These are phyloP conservation scores for Crossocerus cetratus DNA, from an alignment of 2,888 invertebrate genomes.

Conservation along the genomic window DNA sequence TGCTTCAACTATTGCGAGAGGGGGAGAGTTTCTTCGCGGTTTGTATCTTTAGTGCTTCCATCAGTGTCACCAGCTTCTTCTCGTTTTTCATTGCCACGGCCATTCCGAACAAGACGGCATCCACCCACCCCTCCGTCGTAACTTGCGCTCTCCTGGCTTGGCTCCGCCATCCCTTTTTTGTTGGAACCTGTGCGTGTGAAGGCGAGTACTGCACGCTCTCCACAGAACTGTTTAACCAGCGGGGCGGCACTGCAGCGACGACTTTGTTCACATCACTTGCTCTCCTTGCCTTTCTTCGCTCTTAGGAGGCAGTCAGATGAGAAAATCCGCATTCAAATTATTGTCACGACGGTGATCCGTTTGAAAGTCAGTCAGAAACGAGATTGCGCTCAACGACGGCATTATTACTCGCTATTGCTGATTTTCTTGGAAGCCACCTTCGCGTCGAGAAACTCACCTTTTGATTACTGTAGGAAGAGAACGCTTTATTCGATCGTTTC, in stretches of 20 bases:
- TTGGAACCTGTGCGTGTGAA: background rate
- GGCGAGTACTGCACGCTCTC: constrained; percentile 21
- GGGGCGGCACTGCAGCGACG: constrained; percentile 47
- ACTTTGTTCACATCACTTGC: constrained; percentile 66
- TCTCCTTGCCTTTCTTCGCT: constrained; percentile 49
- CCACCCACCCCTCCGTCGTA: background rate
- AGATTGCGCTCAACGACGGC: constrained; percentile 13
- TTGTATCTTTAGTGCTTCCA: constrained; percentile 16
- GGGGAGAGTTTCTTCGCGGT: constrained; percentile 8
- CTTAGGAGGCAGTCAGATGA: constrained; percentile 55
- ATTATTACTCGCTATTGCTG: background rate
- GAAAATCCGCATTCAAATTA: constrained; percentile 48
- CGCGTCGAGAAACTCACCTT: background rate
- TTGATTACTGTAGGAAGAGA: background rate
- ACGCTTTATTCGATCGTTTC: background rate
- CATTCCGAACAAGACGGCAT: background rate
- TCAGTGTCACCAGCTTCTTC: constrained; percentile 28
- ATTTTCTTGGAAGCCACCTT: background rate
- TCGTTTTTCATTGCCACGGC: constrained; percentile 14
- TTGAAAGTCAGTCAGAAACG: constrained; percentile 23
- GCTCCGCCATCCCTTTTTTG: background rate
- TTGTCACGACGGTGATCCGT: constrained; percentile 10
- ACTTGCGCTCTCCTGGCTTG: constrained; percentile 2
- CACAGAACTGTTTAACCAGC: constrained; percentile 67
- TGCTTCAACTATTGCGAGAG: constrained; percentile 8